Evolutionary conservation across 2,113 vertebrate species (phyloP).

Genomic region (Coregonus clupeaformis): DNA sequence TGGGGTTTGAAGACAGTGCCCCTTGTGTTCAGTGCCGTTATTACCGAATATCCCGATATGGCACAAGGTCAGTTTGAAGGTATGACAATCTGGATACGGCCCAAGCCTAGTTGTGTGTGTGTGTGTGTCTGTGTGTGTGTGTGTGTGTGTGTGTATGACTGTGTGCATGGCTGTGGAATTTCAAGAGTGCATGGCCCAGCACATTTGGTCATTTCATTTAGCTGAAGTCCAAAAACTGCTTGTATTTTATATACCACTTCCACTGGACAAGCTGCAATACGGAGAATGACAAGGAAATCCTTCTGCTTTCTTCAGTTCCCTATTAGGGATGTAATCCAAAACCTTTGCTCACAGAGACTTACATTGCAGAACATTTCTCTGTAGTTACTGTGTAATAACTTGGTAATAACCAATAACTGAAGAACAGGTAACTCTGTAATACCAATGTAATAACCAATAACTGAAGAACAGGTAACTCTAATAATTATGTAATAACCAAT

Average conservation of each 20-base stretch:
- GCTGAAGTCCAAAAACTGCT: not conserved
- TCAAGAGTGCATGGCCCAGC: not conserved
- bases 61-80: too few species aligned
- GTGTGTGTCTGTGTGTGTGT: conserved; percentile 2
- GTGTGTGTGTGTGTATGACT: not conserved
- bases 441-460: too few species aligned
- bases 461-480: too few species aligned
- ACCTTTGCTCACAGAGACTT: not conserved
- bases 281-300: not conserved
- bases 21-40: too few species aligned
- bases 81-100: too few species aligned
- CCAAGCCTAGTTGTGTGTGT: not conserved
- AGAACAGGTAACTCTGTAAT: too few species aligned
- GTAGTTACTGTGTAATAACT: too few species aligned
- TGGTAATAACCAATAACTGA: not conserved
- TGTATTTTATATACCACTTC: not conserved
- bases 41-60: too few species aligned
- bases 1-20: too few species aligned
- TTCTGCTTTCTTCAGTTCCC: not conserved
- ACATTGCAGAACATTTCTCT: too few species aligned
- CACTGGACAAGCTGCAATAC: not conserved
- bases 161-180: not conserved
- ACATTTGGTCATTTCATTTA: not conserved
- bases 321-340: not conserved
- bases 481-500: too few species aligned